Base-by-base conservation (phyloP, 1,140 invertebrate genomes). In the Drosophila bipectinata region DNA sequence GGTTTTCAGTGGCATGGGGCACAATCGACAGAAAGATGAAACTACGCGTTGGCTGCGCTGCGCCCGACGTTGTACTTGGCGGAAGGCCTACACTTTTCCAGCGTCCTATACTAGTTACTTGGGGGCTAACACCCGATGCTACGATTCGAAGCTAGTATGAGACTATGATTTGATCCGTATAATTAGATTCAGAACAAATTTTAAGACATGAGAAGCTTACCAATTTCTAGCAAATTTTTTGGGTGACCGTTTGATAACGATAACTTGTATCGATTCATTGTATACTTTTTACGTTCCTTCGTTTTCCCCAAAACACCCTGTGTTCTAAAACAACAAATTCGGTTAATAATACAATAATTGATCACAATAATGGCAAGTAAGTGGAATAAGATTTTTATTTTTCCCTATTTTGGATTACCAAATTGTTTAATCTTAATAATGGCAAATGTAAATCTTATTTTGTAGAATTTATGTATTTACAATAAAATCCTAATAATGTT, bases 1-100 rank as follows among this genome's bases (percentile, higher is more conserved):
- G 44, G 9, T 18, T 47, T 47, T 47, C 3, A 10, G 44, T 47
- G 44, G 44, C 44, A 47, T 47, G 44, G 44, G 44, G 44, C 44
- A 47, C 44, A 10, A 2, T 9, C 18, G 44, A 10, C 44, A 6
- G 2, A 21, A 21, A 10, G 44, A 10, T 7, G 44, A 47, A 47
- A 47, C 44, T 47, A 47, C 44, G 44, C 44, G 44, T 47, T 47
- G 44, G 44, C 44, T 47, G 18, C 10, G 34, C 10, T 37, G 3
- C 10, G 12, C 10, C 34, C 10, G 34, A n/a, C 34, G 10, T 4
- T 37, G 34, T 10, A 37, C 34, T 37, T 37, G 34, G 9, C 2
- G 34, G 12, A 37, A n/a, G 9, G 10, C 34, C 34, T 37, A 37
- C 12, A 4, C 10, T 12, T 37, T 37, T n/a, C 10, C 34, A n/a